phyloP scores from a whole-genome alignment of 2,888 invertebrate species.

The Ectemnius lituratus region DNA sequence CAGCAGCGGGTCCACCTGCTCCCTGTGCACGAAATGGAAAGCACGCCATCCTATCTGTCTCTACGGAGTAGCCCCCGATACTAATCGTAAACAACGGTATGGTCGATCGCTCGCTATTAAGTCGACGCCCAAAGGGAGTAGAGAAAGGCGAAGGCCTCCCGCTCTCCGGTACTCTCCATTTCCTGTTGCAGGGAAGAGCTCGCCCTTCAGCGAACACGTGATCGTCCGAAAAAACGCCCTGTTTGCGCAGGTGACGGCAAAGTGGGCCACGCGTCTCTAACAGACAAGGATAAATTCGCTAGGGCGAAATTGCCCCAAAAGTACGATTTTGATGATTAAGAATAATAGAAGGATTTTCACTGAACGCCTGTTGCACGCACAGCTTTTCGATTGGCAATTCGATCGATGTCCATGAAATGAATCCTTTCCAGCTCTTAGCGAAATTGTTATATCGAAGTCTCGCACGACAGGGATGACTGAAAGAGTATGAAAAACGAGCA shows the following conservation, averaged over 20 bases:
- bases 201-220: conserved; percentile 40
- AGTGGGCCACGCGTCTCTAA: conserved; percentile 3
- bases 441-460: background rate
- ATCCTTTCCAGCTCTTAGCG: background rate
- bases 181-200: conserved; percentile 44
- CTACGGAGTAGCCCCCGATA: conserved; percentile 32
- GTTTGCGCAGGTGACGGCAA: conserved; percentile 41
- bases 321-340: conserved; percentile 3
- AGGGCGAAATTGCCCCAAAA: conserved; percentile 5
- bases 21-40: background rate
- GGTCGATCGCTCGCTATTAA: conserved; percentile 51
- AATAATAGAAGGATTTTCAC: background rate
- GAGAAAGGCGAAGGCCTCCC: conserved; percentile 13
- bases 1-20: conserved; percentile 22
- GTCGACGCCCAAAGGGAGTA: conserved; percentile 36
- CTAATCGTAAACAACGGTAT: conserved; percentile 52
- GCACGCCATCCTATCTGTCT: conserved; percentile 27
- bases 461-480: background rate
- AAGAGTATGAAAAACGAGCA: conserved; percentile 10
- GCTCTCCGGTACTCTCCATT: conserved; percentile 34
- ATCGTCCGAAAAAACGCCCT: conserved; percentile 28
- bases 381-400: background rate
- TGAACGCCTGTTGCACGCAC: background rate
- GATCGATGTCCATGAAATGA: background rate
- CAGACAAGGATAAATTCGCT: background rate